Evolutionary conservation across 2,113 vertebrate genomes (phyloP).

Genomic region (Mustelus asterias): DNA sequence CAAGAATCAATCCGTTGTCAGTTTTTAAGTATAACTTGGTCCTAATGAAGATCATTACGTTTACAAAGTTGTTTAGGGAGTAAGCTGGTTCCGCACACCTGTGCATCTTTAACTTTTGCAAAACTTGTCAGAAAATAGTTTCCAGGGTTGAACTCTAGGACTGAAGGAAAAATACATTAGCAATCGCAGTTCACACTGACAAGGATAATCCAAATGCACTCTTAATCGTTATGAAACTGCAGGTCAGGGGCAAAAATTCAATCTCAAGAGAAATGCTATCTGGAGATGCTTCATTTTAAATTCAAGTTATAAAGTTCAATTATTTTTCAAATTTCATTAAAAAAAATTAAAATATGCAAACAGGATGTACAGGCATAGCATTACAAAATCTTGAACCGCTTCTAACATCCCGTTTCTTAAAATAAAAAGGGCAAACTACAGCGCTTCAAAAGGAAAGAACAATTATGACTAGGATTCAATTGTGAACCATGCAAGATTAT

Average conservation of each 20-base stretch:
- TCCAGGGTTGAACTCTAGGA: neutral
- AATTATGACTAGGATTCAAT: neutral
- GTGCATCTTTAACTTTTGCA: neutral
- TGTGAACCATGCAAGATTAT: neutral
- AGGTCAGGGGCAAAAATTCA: neutral
- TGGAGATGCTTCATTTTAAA: neutral
- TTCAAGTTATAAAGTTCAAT: neutral
- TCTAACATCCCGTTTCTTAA: too few species aligned
- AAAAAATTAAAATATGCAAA: neutral
- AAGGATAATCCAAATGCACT: neutral
- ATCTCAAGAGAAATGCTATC: neutral
- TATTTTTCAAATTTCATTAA: neutral
- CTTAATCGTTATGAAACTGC: neutral
- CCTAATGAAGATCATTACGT: neutral
- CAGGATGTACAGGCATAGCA: neutral
- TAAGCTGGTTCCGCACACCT: neutral
- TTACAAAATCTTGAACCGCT: neutral
- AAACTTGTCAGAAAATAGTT: neutral
- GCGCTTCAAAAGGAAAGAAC: neutral
- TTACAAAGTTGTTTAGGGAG: neutral
- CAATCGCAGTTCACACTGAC: neutral
- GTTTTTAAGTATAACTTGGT: slow-evolving; percentile 2
- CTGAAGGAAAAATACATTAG: neutral
- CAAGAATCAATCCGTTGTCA: neutral
- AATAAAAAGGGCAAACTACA: neutral